These are phyloP conservation scores for Hyppa rectilinea DNA, from an alignment of 2,888 invertebrate genomes.

Conservation along the genomic window DNA sequence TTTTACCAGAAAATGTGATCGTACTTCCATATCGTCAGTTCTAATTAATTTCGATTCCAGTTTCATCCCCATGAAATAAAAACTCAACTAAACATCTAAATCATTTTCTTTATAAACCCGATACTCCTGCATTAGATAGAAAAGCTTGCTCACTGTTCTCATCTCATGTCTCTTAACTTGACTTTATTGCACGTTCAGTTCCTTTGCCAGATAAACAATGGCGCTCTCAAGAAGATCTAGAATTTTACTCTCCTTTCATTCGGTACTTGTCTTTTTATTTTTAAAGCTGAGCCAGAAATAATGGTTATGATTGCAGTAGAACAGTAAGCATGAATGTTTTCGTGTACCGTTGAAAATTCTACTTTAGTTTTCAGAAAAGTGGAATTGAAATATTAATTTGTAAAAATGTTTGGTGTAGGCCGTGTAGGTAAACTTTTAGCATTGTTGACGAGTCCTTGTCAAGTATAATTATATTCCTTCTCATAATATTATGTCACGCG, in stretches of 20 bases:
- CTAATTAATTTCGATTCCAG: constrained; percentile 1
- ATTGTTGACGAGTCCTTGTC: not conserved
- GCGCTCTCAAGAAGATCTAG: constrained; percentile 17
- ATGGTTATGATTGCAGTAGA: constrained; percentile 29
- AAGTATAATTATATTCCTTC: not conserved
- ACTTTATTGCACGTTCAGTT: constrained; percentile 54
- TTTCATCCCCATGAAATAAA: constrained; percentile 1
- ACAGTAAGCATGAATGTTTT: constrained; percentile 36
- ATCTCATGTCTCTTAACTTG: constrained; percentile 22
- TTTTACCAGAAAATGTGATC: no score
- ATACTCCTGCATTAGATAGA: constrained; percentile 23
- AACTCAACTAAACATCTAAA: constrained; percentile 17
- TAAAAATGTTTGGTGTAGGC: not conserved
- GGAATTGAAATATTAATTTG: constrained; percentile 28
- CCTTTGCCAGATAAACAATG: constrained; percentile 38
- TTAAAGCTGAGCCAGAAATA: constrained; percentile 9
- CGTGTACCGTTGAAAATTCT: constrained; percentile 23
- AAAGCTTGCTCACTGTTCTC: constrained; percentile 18
- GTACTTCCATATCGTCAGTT: not conserved
- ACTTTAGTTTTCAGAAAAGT: constrained; percentile 12
- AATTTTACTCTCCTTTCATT: constrained; percentile 20
- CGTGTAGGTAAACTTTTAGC: not conserved
- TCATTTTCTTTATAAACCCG: constrained; percentile 27
- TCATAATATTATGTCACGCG: not conserved
- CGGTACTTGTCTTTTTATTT: constrained; percentile 33